Conservation (phyloP, 2,888 invertebrate genomes). For the Chymomyza caudatula region DNA sequence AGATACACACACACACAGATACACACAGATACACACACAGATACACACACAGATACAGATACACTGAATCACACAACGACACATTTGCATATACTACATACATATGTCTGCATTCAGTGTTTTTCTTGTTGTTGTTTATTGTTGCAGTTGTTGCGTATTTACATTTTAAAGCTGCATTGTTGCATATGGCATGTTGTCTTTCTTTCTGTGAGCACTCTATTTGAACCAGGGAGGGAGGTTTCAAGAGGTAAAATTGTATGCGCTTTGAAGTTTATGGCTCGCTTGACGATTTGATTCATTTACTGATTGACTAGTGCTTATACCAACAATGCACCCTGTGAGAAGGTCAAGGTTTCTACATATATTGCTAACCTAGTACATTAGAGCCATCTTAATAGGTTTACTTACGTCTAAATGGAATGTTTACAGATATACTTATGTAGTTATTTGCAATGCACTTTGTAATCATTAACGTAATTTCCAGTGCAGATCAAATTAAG, state of each 20-base stretch:
- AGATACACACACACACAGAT: constrained; percentile 7
- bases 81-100: constrained; percentile 11
- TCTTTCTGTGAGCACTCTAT: background rate
- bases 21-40: too few relatives aligned
- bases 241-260: too few relatives aligned
- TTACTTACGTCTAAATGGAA: background rate
- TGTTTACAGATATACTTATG: background rate
- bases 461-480: background rate
- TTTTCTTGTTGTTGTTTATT: too few relatives aligned
- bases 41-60: too few relatives aligned
- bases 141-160: background rate
- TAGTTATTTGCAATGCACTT: background rate
- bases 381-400: background rate
- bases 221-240: background rate
- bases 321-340: background rate
- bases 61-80: background rate
- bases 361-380: background rate
- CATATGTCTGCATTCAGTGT: too few relatives aligned
- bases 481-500: background rate
- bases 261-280: background rate
- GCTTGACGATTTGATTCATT: constrained; percentile 50
- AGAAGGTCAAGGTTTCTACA: background rate
- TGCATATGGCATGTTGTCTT: background rate
- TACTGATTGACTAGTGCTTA: constrained; percentile 28
- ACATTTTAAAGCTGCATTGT: background rate